A percentile compares a stretch with the other conserved stretches of the same genome.
These are phyloP conservation scores for Antheraea pernyi DNA, from an alignment of 1,140 invertebrate species.

Conservation along the genomic window DNA sequence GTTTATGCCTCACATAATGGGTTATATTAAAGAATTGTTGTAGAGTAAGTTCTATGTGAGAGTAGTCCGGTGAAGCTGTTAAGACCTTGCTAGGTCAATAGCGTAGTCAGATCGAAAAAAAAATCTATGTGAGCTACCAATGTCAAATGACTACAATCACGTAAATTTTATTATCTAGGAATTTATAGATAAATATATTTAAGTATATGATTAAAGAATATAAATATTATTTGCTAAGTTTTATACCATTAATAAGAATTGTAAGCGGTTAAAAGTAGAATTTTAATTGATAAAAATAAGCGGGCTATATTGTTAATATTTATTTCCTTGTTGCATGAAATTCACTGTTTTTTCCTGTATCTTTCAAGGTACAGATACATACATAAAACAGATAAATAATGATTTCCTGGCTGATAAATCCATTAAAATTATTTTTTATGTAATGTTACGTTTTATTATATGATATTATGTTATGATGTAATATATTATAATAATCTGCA, in stretches of 20 bases:
- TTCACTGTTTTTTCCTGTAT: background rate
- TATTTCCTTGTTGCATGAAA: background rate
- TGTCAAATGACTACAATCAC: background rate
- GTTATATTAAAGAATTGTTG: background rate
- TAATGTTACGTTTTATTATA: no score
- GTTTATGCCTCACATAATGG: background rate
- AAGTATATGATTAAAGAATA: background rate
- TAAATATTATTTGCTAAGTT: slow-evolving; percentile 15
- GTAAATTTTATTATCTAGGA: slow-evolving; percentile 17
- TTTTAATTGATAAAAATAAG: background rate
- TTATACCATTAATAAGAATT: slow-evolving; percentile 1
- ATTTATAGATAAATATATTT: slow-evolving; percentile 27
- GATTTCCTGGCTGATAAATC: background rate
- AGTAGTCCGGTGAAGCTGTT: no score
- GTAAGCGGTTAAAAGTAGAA: slow-evolving; percentile 1
- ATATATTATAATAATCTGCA: no score
- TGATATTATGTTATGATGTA: no score
- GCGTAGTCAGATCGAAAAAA: no score
- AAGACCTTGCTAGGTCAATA: no score
- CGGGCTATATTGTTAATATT: background rate
- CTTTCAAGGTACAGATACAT: background rate
- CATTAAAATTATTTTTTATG: no score
- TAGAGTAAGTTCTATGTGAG: slow-evolving; percentile 3
- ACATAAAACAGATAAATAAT: background rate
- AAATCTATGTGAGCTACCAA: no score